A percentile compares a stretch with the other conserved stretches of the same genome.
phyloP scores from a whole-genome alignment of 2,797 vertebrate genomes.

The Thaleichthys pacificus region DNA sequence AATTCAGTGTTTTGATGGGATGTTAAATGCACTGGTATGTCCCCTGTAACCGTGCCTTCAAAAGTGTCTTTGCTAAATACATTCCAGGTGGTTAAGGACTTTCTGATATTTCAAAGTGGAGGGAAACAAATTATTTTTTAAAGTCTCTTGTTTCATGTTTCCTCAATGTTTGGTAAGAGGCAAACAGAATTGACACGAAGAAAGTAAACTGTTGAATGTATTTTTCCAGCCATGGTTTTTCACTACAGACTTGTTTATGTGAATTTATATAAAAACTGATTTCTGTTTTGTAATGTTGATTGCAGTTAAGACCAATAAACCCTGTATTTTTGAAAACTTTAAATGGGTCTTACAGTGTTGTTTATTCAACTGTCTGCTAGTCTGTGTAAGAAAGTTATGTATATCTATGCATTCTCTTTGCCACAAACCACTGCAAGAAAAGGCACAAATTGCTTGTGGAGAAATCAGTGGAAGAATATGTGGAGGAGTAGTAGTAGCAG shows the following conservation, averaged over 20 bases:
- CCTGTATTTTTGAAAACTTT: conserved; percentile 81
- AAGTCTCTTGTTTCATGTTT: conserved; percentile 83
- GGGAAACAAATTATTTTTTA: conserved; percentile 43
- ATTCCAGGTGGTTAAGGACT: conserved; percentile 87
- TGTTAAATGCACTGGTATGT: conserved; percentile 69
- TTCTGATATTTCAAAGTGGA: conserved; percentile 71
- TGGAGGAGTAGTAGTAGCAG: no score
- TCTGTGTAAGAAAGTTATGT: background rate
- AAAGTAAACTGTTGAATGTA: conserved; percentile 97
- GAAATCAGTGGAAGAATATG: no score
- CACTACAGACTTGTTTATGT: conserved; percentile 94
- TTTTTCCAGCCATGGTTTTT: conserved; percentile 84
- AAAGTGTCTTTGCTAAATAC: conserved; percentile 90
- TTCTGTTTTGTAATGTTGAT: conserved; percentile 96
- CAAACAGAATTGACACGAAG: conserved; percentile 90
- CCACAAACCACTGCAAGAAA: no score
- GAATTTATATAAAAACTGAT: conserved; percentile 90
- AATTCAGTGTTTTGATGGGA: conserved; percentile 55
- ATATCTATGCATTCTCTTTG: no score
- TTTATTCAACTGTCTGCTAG: background rate
- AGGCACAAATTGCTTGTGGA: no score
- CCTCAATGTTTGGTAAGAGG: conserved; percentile 72
- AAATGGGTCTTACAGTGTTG: conserved; percentile 41
- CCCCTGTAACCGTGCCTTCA: conserved; percentile 72
- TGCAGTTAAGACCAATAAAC: conserved; percentile 99